phyloP scores from a whole-genome alignment of 1,140 invertebrate species.

The Scaptodrosophila lebanonensis region DNA sequence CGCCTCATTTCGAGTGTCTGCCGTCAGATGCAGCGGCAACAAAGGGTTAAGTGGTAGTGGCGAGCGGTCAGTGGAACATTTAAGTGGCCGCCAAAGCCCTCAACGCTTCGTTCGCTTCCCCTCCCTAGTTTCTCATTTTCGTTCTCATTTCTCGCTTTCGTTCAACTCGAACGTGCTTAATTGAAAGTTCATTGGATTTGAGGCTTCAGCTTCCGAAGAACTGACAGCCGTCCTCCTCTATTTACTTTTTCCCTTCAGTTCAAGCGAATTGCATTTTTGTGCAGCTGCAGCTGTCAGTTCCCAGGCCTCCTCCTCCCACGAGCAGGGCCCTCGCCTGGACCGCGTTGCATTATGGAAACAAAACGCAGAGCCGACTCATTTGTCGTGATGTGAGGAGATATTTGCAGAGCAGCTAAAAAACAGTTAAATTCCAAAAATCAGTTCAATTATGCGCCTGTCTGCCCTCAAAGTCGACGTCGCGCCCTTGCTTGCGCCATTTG shows the following conservation, averaged over 20 bases:
- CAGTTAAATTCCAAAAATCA: neutral
- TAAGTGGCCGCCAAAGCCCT: neutral
- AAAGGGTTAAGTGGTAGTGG: conserved; percentile 38
- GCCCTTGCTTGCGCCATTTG: conserved; percentile 14
- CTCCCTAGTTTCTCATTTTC: neutral
- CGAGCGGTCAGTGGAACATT: too few species aligned
- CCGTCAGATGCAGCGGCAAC: conserved; percentile 27
- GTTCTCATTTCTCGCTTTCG: neutral
- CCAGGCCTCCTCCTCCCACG: too few species aligned
- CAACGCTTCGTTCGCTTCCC: conserved; percentile 1
- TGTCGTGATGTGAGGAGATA: neutral
- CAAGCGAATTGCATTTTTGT: conserved; percentile 16
- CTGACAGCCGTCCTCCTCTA: conserved; percentile 5
- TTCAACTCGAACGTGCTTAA: conserved; percentile 37
- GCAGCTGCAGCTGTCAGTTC: conserved; percentile 16
- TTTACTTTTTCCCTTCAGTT: conserved; percentile 22
- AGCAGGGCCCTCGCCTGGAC: too few species aligned
- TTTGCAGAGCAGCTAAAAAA: conserved; percentile 5
- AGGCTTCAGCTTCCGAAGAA: conserved; percentile 23
- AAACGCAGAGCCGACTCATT: conserved; percentile 15
- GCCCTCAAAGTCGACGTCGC: conserved; percentile 13
- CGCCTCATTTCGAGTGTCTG: too few species aligned
- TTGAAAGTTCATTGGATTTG: conserved; percentile 50
- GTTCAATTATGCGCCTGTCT: too few species aligned
- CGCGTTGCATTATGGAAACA: conserved; percentile 2